Conservation (phyloP, 2,113 vertebrate species). For the Macaca mulatta region DNA sequence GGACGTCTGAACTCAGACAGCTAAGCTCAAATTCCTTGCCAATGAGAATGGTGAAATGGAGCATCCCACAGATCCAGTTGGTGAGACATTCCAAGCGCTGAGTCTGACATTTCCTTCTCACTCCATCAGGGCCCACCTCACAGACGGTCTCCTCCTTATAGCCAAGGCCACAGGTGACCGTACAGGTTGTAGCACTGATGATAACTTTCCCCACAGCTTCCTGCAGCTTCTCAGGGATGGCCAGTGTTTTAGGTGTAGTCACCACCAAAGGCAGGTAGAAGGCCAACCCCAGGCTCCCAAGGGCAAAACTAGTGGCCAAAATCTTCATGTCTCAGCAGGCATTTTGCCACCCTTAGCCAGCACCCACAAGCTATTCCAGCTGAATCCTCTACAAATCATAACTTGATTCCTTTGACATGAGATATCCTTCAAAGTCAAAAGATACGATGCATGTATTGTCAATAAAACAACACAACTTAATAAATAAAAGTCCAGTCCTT, state of each 20-base stretch:
- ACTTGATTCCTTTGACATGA: background rate
- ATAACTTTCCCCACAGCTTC: constrained; percentile 63
- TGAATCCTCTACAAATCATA: background rate
- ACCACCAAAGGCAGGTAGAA: background rate
- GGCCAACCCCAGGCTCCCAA: background rate
- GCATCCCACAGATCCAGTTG: constrained; percentile 89
- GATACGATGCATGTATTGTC: background rate
- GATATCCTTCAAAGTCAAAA: background rate
- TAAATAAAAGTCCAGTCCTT: background rate
- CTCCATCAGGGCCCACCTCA: constrained; percentile 47
- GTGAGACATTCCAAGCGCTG: constrained; percentile 81
- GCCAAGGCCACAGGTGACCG: constrained; percentile 91
- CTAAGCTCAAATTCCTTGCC: constrained; percentile 83
- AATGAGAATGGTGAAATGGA: constrained; percentile 73
- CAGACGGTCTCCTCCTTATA: constrained; percentile 86
- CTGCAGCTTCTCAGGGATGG: constrained; percentile 64
- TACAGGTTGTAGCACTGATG: constrained; percentile 85
- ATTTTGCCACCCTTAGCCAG: background rate
- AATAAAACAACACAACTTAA: background rate
- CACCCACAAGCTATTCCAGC: background rate
- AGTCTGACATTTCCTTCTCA: constrained; percentile 69
- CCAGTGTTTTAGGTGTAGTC: background rate
- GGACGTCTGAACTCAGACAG: constrained; percentile 84
- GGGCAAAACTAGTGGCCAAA: rapidly evolving
- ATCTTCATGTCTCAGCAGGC: constrained; percentile 17